phyloP scores from a whole-genome alignment of 2,797 vertebrate species.

The Lophotriccus pileatus region DNA sequence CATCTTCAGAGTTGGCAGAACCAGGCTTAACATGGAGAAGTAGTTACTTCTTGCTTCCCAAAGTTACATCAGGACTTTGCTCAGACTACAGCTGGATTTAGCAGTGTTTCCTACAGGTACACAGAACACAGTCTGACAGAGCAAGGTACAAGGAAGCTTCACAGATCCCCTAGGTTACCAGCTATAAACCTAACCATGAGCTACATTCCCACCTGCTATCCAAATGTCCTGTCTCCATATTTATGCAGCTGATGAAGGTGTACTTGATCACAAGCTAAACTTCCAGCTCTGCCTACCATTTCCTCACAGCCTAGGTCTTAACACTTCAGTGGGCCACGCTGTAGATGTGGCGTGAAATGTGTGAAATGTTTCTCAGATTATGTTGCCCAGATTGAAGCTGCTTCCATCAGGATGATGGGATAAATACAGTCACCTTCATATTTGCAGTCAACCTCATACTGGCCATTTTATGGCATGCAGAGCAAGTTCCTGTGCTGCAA shows the following conservation, averaged over 20 bases:
- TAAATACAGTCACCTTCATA: neutral
- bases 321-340: fast-evolving
- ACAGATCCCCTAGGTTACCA: neutral
- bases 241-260: neutral
- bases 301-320: neutral
- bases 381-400: neutral
- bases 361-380: neutral
- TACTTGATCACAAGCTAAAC: neutral
- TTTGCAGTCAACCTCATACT: neutral
- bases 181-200: neutral
- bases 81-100: neutral
- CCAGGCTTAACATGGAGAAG: neutral
- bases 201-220: neutral
- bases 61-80: neutral
- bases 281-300: neutral
- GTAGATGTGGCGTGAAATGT: fast-evolving
- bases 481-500: neutral
- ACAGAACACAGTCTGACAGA: neutral
- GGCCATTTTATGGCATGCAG: neutral
- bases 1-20: neutral
- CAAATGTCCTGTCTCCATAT: neutral
- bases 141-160: fast-evolving
- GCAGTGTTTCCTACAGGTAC: neutral
- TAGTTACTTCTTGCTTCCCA: neutral
- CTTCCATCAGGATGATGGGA: neutral